Conservation (phyloP, 2,888 invertebrate genomes). For the Agrotis puta region DNA sequence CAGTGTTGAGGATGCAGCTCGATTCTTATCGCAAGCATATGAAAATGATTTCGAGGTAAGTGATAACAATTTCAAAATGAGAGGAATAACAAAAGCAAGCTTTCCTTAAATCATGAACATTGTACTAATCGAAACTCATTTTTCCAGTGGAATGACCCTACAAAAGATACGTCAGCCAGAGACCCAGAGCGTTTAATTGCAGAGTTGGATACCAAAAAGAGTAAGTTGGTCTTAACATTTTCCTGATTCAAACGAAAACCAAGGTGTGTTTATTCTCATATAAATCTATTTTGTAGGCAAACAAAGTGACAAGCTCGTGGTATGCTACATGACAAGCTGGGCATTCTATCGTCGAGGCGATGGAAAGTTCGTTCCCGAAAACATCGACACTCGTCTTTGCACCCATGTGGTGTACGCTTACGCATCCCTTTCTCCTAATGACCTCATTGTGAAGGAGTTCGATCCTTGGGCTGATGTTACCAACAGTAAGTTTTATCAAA, state of each 20-base stretch:
- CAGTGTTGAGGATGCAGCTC: conserved; percentile 83
- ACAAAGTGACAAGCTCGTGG: conserved; percentile 90
- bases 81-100: neutral
- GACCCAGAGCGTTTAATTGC: conserved; percentile 72
- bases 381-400: conserved; percentile 95
- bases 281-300: conserved; percentile 72
- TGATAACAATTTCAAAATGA: neutral
- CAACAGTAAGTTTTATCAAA: conserved; percentile 91
- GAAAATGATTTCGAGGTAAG: conserved; percentile 86
- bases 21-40: conserved; percentile 82
- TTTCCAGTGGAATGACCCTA: conserved; percentile 78
- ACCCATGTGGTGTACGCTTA: conserved; percentile 98
- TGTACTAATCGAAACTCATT: neutral
- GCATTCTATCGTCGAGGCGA: conserved; percentile 95
- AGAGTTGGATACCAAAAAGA: conserved; percentile 77
- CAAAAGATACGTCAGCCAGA: conserved; percentile 70
- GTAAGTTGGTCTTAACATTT: conserved; percentile 67
- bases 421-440: conserved; percentile 95
- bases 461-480: conserved; percentile 97
- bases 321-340: conserved; percentile 98
- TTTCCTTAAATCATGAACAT: neutral
- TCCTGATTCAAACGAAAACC: neutral
- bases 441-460: conserved; percentile 94
- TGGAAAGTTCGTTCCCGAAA: conserved; percentile 96
- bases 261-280: neutral